Percentiles rank a stretch among this genome's conserved stretches.
phyloP scores from a whole-genome alignment of 2,888 invertebrate genomes.

The Lasioglossum calceatum region DNA sequence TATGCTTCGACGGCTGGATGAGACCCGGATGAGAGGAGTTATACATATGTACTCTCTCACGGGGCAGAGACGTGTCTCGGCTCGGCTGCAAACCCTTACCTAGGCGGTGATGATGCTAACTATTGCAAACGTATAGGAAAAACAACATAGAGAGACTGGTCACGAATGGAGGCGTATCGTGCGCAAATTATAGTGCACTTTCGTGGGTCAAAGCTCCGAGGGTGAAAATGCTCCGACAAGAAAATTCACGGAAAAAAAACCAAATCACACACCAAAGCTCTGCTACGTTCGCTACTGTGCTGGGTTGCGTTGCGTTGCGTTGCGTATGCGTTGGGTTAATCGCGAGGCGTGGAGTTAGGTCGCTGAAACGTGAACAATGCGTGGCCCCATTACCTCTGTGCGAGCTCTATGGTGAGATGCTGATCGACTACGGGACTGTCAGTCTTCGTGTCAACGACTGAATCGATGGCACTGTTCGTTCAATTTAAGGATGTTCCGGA shows the following conservation, averaged over 20 bases:
- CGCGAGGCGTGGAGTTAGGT: conserved; percentile 24
- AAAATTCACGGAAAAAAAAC: background rate
- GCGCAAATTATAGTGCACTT: conserved; percentile 32
- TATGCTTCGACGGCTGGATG: conserved; percentile 28
- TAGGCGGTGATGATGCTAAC: conserved; percentile 51
- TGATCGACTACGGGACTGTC: background rate
- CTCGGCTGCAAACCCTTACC: conserved; percentile 55
- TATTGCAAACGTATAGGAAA: conserved; percentile 35
- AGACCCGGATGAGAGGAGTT: conserved; percentile 1
- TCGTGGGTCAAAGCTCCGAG: background rate
- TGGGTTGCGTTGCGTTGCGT: background rate
- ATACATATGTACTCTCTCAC: too few relatives aligned
- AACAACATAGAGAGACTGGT: conserved; percentile 23
- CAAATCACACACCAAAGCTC: conserved; percentile 7
- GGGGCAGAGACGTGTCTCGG: conserved; percentile 19
- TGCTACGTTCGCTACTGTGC: conserved; percentile 12
- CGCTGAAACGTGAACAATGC: conserved; percentile 20
- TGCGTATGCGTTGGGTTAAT: conserved; percentile 10
- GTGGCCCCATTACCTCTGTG: conserved; percentile 42
- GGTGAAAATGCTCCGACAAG: conserved; percentile 4
- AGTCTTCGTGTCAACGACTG: background rate
- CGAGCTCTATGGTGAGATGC: conserved; percentile 3
- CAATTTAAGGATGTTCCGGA: too few relatives aligned
- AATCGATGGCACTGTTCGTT: background rate
- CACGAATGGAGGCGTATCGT: conserved; percentile 39